Evolutionary conservation across 2,888 invertebrate species (phyloP).

Genomic region (Odiellus spinosus): DNA sequence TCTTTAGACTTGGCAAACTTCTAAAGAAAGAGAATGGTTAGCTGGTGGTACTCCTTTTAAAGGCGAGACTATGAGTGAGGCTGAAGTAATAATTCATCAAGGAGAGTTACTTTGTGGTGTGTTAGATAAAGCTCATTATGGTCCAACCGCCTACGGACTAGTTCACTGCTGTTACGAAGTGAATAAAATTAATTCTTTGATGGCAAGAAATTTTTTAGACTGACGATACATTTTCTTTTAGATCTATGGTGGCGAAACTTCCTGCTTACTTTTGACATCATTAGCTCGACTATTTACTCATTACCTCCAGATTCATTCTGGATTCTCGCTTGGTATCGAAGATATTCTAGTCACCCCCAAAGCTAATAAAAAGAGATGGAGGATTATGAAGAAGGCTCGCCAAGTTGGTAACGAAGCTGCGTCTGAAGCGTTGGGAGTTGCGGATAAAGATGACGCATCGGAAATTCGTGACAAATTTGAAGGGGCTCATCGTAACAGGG

Average conservation of each 20-base stretch:
- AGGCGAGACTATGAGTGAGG: constrained; percentile 54
- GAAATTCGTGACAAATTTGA: constrained; percentile 50
- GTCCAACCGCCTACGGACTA: constrained; percentile 83
- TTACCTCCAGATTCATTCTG: constrained; percentile 64
- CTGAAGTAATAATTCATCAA: constrained; percentile 68
- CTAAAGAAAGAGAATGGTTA: constrained; percentile 40
- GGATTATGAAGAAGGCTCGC: constrained; percentile 48
- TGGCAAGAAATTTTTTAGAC: neutral
- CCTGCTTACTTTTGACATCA: constrained; percentile 64
- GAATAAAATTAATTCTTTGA: too few species aligned
- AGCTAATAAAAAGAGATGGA: constrained; percentile 54
- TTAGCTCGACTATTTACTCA: constrained; percentile 82
- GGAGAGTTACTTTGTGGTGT: constrained; percentile 82
- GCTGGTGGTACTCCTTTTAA: constrained; percentile 46
- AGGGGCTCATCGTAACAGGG: constrained; percentile 43
- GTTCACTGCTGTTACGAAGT: constrained; percentile 86
- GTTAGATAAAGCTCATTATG: constrained; percentile 91
- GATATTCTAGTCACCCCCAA: constrained; percentile 67
- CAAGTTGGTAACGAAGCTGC: constrained; percentile 45
- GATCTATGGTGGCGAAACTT: constrained; percentile 75
- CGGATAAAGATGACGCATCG: constrained; percentile 31
- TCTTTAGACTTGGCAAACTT: constrained; percentile 44
- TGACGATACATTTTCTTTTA: constrained; percentile 28
- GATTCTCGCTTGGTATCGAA: constrained; percentile 86
- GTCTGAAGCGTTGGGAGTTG: constrained; percentile 50